phyloP scores from a whole-genome alignment of 2,797 vertebrate species.

The Oryzias sinensis region DNA sequence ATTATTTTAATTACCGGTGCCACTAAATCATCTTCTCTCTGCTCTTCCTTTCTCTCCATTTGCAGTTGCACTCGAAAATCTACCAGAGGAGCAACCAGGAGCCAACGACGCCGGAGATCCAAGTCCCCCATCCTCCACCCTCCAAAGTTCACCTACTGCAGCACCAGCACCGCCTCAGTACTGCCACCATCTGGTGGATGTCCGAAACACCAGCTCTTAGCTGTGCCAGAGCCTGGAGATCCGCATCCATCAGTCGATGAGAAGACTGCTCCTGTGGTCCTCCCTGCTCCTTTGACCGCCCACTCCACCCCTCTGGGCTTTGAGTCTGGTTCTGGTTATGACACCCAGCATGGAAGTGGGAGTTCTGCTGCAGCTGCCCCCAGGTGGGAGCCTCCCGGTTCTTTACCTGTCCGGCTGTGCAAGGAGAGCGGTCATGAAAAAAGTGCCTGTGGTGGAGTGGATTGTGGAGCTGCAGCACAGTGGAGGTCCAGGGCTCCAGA shows the following conservation, averaged over 20 bases:
- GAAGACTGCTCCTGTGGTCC: conserved; percentile 17
- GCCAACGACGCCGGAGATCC: conserved; percentile 88
- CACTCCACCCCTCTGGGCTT: conserved; percentile 64
- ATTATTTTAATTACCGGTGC: too few relatives aligned
- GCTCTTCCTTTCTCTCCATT: background rate
- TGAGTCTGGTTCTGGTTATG: conserved; percentile 54
- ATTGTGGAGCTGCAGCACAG: conserved; percentile 25
- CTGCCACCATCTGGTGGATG: conserved; percentile 71
- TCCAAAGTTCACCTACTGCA: conserved; percentile 93
- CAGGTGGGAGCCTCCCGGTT: conserved; percentile 13
- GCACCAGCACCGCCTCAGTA: conserved; percentile 37
- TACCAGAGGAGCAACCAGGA: conserved; percentile 82
- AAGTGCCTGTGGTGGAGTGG: conserved; percentile 40
- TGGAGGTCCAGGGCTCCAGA: conserved; percentile 74
- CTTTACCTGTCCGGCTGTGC: conserved; percentile 32
- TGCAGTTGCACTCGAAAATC: conserved; percentile 87
- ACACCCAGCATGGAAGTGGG: conserved; percentile 12
- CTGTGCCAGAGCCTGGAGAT: conserved; percentile 58
- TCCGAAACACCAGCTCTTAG: conserved; percentile 82
- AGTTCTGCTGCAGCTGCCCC: conserved; percentile 11
- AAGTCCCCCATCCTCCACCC: conserved; percentile 96
- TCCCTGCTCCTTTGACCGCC: conserved; percentile 48
- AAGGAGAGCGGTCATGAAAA: conserved; percentile 52
- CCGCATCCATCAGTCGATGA: conserved; percentile 8
- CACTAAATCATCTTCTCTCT: background rate